phyloP scores from a whole-genome alignment of 2,888 invertebrate genomes.

The Amphipyra tragopoginis region DNA sequence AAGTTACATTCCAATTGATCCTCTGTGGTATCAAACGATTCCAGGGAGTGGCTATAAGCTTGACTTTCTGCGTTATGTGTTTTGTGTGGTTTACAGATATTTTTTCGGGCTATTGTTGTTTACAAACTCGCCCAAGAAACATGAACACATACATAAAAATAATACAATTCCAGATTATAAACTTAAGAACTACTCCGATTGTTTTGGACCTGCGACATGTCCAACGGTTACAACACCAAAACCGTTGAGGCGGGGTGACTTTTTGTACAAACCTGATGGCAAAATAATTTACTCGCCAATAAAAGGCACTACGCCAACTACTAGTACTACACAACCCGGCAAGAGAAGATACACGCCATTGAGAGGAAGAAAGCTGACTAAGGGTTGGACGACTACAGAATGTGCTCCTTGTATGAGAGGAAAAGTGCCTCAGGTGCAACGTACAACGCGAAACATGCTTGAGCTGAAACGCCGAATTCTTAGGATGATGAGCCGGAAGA shows the following conservation, averaged over 20 bases:
- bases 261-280: conserved; percentile 28
- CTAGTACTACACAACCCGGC: no score
- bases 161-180: conserved; percentile 27
- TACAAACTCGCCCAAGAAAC: no score
- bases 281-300: conserved; percentile 17
- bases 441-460: background rate
- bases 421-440: background rate
- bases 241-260: conserved; percentile 18
- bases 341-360: conserved; percentile 63
- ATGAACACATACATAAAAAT: background rate
- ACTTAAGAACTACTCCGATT: conserved; percentile 29
- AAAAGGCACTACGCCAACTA: background rate
- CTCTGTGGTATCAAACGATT: no score
- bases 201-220: conserved; percentile 9
- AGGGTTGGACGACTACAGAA: conserved; percentile 6
- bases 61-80: no score
- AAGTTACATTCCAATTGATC: no score
- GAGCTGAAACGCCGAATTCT: no score
- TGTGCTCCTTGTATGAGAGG: conserved; percentile 14
- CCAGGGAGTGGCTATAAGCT: no score
- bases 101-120: no score
- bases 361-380: conserved; percentile 2
- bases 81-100: no score
- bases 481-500: no score
- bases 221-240: background rate